Conservation (phyloP, 2,888 invertebrate species). For the Antheraea assamensis region DNA sequence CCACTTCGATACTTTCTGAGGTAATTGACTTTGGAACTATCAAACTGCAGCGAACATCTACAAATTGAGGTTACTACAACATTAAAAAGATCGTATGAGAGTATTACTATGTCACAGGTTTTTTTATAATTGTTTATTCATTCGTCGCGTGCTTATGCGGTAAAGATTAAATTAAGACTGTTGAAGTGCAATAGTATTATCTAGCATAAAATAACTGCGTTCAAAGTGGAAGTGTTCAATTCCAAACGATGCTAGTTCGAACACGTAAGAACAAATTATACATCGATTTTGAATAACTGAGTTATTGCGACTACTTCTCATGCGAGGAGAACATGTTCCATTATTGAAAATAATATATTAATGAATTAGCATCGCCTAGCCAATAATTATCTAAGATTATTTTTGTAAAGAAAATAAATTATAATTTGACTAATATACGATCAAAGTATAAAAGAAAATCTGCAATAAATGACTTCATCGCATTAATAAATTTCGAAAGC, state of each 20-base stretch:
- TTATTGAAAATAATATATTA: not conserved
- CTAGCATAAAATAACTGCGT: not conserved
- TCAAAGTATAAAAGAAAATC: constrained; percentile 1
- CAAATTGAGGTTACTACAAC: too few species aligned
- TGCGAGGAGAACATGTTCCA: not conserved
- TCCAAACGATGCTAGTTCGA: not conserved
- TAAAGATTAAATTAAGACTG: too few species aligned
- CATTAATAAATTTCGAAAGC: constrained; percentile 16
- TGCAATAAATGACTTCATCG: constrained; percentile 14
- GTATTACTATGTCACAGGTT: too few species aligned
- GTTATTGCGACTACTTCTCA: too few species aligned
- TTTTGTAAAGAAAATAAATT: not conserved
- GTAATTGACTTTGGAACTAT: too few species aligned
- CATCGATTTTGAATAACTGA: not conserved
- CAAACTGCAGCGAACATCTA: too few species aligned
- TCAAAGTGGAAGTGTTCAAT: not conserved
- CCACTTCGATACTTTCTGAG: too few species aligned
- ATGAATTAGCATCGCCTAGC: not conserved
- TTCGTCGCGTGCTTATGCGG: too few species aligned
- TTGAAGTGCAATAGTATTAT: not conserved
- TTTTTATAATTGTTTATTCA: too few species aligned
- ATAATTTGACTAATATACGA: not conserved
- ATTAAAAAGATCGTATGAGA: too few species aligned
- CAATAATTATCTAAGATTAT: not conserved
- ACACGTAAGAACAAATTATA: not conserved